Evolutionary conservation across 2,888 invertebrate species (phyloP).

Genomic region (Drosophila histrio): DNA sequence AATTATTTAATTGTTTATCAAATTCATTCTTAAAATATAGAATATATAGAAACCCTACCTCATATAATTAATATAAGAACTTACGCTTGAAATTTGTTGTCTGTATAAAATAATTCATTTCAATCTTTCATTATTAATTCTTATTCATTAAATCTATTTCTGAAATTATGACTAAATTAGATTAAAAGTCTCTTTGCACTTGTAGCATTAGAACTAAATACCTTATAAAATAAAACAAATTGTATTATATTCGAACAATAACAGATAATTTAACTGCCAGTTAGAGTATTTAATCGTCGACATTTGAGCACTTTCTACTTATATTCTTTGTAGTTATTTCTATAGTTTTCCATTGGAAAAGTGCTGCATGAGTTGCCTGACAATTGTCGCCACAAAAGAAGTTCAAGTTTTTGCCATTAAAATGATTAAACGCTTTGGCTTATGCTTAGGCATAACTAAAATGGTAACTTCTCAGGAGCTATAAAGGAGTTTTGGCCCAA

Average conservation of each 20-base stretch:
- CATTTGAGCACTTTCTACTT: background rate
- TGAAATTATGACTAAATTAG: too few relatives aligned
- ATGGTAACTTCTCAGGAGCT: conserved; percentile 26
- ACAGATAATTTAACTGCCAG: background rate
- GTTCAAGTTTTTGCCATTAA: conserved; percentile 72
- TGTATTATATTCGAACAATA: background rate
- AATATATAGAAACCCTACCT: too few relatives aligned
- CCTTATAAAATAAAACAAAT: too few relatives aligned
- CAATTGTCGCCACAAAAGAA: conserved; percentile 52
- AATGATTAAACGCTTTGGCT: conserved; percentile 82
- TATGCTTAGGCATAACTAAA: conserved; percentile 82
- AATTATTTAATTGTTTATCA: too few relatives aligned
- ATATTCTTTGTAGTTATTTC: conserved; percentile 8
- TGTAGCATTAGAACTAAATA: too few relatives aligned
- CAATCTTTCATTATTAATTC: too few relatives aligned
- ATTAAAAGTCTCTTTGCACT: too few relatives aligned
- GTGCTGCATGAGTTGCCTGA: conserved; percentile 53
- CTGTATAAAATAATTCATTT: too few relatives aligned
- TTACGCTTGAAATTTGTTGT: too few relatives aligned
- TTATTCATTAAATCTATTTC: too few relatives aligned
- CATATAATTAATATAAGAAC: too few relatives aligned
- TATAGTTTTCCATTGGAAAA: conserved; percentile 3
- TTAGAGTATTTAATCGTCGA: background rate
- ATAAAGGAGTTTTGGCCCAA: conserved; percentile 13
- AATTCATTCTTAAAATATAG: too few relatives aligned